Percentiles rank a stretch among this genome's conserved stretches.
phyloP scores from a whole-genome alignment of 2,113 vertebrate species.

The Rhinichthys klamathensis region DNA sequence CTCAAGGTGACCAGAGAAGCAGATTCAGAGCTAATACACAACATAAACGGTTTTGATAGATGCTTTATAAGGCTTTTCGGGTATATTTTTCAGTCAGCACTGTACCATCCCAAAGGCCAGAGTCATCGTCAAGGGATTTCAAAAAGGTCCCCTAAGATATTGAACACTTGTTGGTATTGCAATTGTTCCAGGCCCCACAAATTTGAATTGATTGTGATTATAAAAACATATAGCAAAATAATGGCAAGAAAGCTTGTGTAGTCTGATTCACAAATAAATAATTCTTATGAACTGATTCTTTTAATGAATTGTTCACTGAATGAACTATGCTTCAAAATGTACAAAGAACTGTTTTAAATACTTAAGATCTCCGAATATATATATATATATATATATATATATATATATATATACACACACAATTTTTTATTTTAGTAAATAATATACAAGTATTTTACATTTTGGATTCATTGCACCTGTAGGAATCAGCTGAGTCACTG shows the following conservation, averaged over 20 bases:
- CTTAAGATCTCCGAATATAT: too few species aligned
- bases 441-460: background rate
- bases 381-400: background rate
- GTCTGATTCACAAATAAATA: background rate
- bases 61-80: background rate
- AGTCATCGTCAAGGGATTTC: background rate
- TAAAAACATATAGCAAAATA: background rate
- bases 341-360: background rate
- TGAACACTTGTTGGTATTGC: background rate
- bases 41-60: background rate
- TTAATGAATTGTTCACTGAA: background rate
- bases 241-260: background rate
- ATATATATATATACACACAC: background rate
- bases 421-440: background rate
- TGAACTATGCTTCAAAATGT: background rate
- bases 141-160: background rate
- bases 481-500: conserved; percentile 56
- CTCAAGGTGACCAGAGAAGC: conserved; percentile 29
- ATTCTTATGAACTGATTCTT: too few species aligned
- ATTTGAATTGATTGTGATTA: background rate
- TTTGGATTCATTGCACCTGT: background rate
- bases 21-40: background rate
- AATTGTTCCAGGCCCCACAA: background rate
- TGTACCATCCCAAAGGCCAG: background rate
- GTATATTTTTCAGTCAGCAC: background rate